Evolutionary conservation across 2,113 vertebrate genomes (phyloP), one percentile per base, ranked within the genome.

Genomic region (Pelusios castaneus): DNA sequence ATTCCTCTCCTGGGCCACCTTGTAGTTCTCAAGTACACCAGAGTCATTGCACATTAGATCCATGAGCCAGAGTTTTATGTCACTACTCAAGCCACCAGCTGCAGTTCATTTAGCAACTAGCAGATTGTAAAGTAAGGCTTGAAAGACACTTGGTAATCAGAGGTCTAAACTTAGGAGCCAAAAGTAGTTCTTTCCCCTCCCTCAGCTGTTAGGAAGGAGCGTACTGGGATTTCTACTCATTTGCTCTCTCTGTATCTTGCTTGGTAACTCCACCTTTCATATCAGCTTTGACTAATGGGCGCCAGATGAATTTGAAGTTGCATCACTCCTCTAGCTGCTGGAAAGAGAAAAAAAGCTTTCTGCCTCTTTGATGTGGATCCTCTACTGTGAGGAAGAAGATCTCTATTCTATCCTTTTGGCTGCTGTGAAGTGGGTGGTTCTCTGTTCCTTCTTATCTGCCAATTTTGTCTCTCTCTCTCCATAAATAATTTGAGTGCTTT

Each of bases 1-100:
- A 5, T 84, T 92, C 91, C 77, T 94, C n/a, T 60, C 80, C 84
- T 92, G 51, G 60, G 84, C 81, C 75, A 21, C 89, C 76, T 83
- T 29, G 25, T 87, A 58, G 55, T 49, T 77, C 77, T 75, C 45
- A n/a, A 3, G 2, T 88, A 22, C 52, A 76, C 89, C 88, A 76
- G 1, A 87, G 54, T 80, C 84, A 75, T 54, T 88, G 77, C 52
- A 58, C 81, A 63, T 93, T 73, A 84, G 27, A 73, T 87, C 88
- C 41, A 45, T 29, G 41, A 76, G 41, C 73, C 41, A 76, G 41
- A 45, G 73, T 76, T 76, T 45, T 43, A 45, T 76, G 41, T 27
- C 12, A 45, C 41, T 76, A 45, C 41, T 43, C 13, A 45, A 76
- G 73, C 73, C 38, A 45, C 43, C 43, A 76, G 73, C 41, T 29